A percentile compares a stretch with the other conserved stretches of the same genome.
Evolutionary conservation across 1,140 invertebrate genomes (phyloP).

Genomic region (Cydia amplana): DNA sequence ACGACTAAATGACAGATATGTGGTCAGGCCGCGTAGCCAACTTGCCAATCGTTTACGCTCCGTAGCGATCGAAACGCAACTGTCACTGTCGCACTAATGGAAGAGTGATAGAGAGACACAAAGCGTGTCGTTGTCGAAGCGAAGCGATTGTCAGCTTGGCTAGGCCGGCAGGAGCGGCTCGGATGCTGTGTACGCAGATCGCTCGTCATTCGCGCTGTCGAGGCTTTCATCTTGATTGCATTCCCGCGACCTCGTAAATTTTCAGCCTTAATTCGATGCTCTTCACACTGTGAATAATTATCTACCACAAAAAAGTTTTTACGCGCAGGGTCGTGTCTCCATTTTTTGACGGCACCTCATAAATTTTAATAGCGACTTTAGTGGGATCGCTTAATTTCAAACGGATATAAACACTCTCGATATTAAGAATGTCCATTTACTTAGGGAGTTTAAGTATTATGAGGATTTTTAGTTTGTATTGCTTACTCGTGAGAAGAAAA

Average conservation of each 20-base stretch:
- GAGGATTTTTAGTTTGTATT: neutral
- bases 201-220: constrained; percentile 40
- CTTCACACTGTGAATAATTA: constrained; percentile 42
- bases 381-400: constrained; percentile 8
- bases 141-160: too few species aligned
- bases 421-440: constrained; percentile 5
- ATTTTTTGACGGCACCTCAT: constrained; percentile 27
- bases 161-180: neutral
- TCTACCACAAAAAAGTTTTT: constrained; percentile 32
- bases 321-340: constrained; percentile 22
- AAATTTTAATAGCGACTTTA: constrained; percentile 29
- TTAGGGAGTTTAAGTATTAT: neutral
- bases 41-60: too few species aligned
- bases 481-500: neutral
- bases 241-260: constrained; percentile 41
- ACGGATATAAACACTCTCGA: constrained; percentile 27
- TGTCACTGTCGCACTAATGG: too few species aligned
- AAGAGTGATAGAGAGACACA: too few species aligned
- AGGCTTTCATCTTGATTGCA: constrained; percentile 46
- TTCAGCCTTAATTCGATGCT: constrained; percentile 41
- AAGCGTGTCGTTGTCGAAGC: too few species aligned
- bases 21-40: too few species aligned
- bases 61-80: too few species aligned
- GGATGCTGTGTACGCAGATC: constrained; percentile 17
- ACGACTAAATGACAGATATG: neutral